phyloP scores from a whole-genome alignment of 2,797 vertebrate genomes.

The Mallotus villosus region DNA sequence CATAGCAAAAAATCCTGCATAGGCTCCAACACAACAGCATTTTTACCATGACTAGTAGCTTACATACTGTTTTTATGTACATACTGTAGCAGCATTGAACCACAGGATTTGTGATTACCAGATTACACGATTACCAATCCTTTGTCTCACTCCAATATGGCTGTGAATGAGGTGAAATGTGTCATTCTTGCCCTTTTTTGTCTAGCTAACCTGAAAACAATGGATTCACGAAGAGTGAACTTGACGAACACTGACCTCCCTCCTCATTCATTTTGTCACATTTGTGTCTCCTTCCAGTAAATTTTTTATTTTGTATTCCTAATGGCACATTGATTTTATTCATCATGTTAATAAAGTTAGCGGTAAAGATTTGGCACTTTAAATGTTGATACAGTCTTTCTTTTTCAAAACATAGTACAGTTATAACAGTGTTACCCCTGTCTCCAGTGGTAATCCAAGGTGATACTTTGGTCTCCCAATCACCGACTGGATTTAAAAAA shows the following conservation, averaged over 20 bases:
- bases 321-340: constrained; percentile 67
- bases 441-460: constrained; percentile 61
- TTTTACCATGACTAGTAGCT: constrained; percentile 53
- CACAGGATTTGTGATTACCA: constrained; percentile 55
- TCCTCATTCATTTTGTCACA: constrained; percentile 20
- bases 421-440: constrained; percentile 64
- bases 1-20: constrained; percentile 54
- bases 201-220: constrained; percentile 30
- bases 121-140: constrained; percentile 46
- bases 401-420: constrained; percentile 64
- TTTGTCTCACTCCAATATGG: constrained; percentile 56
- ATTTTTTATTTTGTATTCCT: constrained; percentile 41
- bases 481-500: constrained; percentile 65
- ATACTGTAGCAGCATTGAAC: constrained; percentile 71
- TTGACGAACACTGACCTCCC: constrained; percentile 20
- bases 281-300: constrained; percentile 44
- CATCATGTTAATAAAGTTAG: constrained; percentile 53
- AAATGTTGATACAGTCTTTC: constrained; percentile 71
- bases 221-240: constrained; percentile 19
- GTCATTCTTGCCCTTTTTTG: constrained; percentile 47
- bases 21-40: constrained; percentile 38
- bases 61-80: constrained; percentile 61
- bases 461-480: constrained; percentile 73
- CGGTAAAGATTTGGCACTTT: constrained; percentile 79
- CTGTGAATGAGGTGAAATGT: constrained; percentile 69